Conservation (phyloP, 2,888 invertebrate species). For the Eilema caniola region DNA sequence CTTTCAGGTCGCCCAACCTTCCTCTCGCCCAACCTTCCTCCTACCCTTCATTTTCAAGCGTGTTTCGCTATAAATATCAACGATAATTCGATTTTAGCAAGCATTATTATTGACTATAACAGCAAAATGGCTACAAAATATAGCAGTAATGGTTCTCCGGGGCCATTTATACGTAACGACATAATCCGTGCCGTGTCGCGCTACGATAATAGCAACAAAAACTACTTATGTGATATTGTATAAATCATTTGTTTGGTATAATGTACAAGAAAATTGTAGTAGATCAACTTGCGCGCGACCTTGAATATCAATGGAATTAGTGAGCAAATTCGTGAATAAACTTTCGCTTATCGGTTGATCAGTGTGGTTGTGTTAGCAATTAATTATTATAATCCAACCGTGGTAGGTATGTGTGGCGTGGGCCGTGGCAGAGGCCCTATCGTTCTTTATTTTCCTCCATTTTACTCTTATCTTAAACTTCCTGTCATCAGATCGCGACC, state of each 20-base stretch:
- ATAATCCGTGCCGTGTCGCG: conserved; percentile 52
- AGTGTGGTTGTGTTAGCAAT: not conserved
- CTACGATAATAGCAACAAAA: conserved; percentile 47
- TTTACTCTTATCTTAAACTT: not conserved
- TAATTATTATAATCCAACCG: not conserved
- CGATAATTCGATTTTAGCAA: conserved; percentile 51
- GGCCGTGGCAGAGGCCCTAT: too few relatives aligned
- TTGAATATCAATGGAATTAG: not conserved
- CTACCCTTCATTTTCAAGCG: conserved; percentile 28
- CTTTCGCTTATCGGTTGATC: not conserved
- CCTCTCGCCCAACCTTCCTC: conserved; percentile 31
- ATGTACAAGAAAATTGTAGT: conserved; percentile 24
- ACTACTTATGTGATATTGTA: conserved; percentile 37
- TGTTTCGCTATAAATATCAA: conserved; percentile 46
- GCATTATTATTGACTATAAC: conserved; percentile 47
- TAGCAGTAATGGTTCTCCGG: conserved; percentile 41
- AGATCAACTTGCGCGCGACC: conserved; percentile 11
- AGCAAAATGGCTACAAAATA: conserved; percentile 45
- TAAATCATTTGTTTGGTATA: conserved; percentile 39
- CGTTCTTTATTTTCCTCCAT: not conserved
- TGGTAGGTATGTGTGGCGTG: too few relatives aligned
- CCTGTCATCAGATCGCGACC: too few relatives aligned
- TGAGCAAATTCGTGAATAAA: not conserved
- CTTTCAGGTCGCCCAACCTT: conserved; percentile 31
- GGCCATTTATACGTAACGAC: conserved; percentile 49